Base-by-base conservation (phyloP, 2,888 invertebrate genomes). In the Branchinecta sandiegonensis region DNA sequence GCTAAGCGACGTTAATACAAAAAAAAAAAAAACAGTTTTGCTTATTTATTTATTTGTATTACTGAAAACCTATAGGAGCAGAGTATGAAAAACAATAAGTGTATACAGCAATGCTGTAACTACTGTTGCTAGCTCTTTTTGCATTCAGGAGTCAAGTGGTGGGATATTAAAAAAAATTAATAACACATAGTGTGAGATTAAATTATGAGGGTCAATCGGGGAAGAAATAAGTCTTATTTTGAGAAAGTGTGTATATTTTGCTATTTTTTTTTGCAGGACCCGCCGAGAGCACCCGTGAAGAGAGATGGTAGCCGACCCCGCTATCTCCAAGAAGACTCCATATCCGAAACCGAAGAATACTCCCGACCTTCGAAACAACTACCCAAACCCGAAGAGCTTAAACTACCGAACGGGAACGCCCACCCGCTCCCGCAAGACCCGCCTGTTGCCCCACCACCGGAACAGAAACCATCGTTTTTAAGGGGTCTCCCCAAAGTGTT, bases 251-350 rank as follows among this genome's bases (percentile, higher is more conserved):
- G 50, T 17, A 66, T 14, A 14, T 11, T 47, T 67, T 47, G 14
- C 48, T 7, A 3, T 67, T 56, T 56, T 17, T 56, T 56, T 56
- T 56, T 8, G 48, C 37, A 67, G 14, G 67, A 67, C 48, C 48
- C 47, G 37, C 67, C 63, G 14, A 17, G 46, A 67, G 67, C n/a
- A n/a, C 47, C 67, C 14, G 46, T n/a, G 46, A 65, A 47, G 67
- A 69, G 69, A 68, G 69, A 69, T 69, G 69, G 69, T 69, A 69
- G 64, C 23, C 47, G 48, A 46, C 47, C 48, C 48, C 67, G 69
- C 48, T 69, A 46, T 46, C 37, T 48, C n/a, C 14, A 48, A 10
- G 69, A 69, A 6, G 69, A 69, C 17, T 69, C 69, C 48, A 65
- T 69, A 17, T 69, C 69, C 23, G 69, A 69, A 47, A 50, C 64